A percentile compares a stretch with the other conserved stretches of the same genome.
These are phyloP conservation scores for Bombus breviceps DNA, from an alignment of 1,140 invertebrate genomes.

Conservation along the genomic window DNA sequence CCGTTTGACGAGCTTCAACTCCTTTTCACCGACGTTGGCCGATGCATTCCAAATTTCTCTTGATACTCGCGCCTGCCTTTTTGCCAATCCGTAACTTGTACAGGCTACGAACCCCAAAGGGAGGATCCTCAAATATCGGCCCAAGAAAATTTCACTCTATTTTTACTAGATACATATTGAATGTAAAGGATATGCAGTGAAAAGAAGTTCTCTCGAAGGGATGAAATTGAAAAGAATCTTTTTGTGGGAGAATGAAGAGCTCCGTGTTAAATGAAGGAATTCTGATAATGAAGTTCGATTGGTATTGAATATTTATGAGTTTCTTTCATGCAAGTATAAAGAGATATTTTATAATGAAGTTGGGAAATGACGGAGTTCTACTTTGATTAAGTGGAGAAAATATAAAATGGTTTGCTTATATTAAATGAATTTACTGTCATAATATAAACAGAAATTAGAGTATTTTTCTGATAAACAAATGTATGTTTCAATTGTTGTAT, in stretches of 20 bases:
- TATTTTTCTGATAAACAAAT: not conserved
- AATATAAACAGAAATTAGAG: not conserved
- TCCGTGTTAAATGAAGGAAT: not conserved
- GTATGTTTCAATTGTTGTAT: too few species aligned
- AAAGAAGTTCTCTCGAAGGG: not conserved
- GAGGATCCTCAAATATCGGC: conserved; percentile 17
- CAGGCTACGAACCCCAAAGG: conserved; percentile 13
- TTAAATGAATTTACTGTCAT: too few species aligned
- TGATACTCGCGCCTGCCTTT: conserved; percentile 18
- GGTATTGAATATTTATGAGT: not conserved
- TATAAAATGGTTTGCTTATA: too few species aligned
- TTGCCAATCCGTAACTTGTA: not conserved
- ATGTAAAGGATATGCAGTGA: not conserved
- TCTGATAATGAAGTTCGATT: not conserved
- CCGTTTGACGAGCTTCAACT: conserved; percentile 5
- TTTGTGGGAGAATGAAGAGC: not conserved
- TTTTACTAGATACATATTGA: not conserved
- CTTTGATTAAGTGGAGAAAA: too few species aligned
- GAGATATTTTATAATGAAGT: too few species aligned
- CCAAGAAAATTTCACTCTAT: not conserved
- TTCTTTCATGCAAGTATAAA: too few species aligned
- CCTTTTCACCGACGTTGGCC: not conserved
- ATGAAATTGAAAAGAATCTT: not conserved
- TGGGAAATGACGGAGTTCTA: too few species aligned
- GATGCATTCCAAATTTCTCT: conserved; percentile 41